Conservation (phyloP, 2,888 invertebrate species). For the Smittia sp. region DNA sequence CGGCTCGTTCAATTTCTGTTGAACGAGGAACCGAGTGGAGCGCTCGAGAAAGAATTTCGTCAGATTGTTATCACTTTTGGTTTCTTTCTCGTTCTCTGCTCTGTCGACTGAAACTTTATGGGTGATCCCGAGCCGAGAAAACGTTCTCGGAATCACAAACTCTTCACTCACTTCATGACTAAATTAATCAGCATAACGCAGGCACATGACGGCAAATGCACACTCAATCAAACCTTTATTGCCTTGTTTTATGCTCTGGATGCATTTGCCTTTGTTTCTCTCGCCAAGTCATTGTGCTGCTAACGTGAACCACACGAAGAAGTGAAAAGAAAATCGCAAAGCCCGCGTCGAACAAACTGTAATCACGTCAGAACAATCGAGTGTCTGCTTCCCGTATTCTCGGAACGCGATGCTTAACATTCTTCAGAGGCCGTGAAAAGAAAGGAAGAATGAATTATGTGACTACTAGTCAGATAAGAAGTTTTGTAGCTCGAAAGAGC, state of each 20-base stretch:
- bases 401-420: slow-evolving; percentile 29
- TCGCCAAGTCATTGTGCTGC: neutral
- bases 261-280: neutral
- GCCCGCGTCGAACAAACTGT: neutral
- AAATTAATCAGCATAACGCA: neutral
- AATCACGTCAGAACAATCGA: slow-evolving; percentile 34
- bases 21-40: neutral
- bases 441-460: too few species aligned
- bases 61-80: neutral
- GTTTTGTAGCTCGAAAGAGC: too few species aligned
- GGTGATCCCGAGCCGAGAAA: neutral
- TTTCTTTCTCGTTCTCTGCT: slow-evolving; percentile 4
- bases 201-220: too few species aligned
- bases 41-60: neutral
- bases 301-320: neutral
- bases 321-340: neutral
- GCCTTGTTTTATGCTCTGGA: too few species aligned
- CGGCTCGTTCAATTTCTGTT: neutral
- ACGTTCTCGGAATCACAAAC: neutral
- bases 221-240: too few species aligned
- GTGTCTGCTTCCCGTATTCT: slow-evolving; percentile 32
- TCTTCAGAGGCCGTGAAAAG: neutral
- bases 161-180: neutral
- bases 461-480: too few species aligned
- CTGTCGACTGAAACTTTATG: neutral